Evolutionary conservation across 2,797 vertebrate genomes (phyloP), one percentile per base, ranked within the genome.

Genomic region (Hydrocynus forskahlii): DNA sequence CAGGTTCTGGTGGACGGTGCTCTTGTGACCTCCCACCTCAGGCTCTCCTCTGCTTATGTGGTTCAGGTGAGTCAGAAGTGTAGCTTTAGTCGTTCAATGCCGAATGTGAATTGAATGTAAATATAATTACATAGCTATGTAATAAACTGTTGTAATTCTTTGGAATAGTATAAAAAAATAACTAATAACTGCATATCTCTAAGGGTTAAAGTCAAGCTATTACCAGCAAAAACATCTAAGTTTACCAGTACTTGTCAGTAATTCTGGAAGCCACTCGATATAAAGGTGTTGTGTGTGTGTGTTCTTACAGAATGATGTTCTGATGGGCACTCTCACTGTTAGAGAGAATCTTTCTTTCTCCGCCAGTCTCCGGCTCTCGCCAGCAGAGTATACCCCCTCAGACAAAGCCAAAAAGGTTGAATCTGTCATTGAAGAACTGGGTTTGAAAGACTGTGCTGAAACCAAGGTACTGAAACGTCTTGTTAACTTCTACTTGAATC

Each of bases 331-430:
- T 23, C 79, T 87, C 55, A 83, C 79, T 4, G 21, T 87, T 10
- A 68, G 55, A 57, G 86, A 87, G 68, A 87, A 87, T 43, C 73
- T 87, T 23, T 59, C 84, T 6, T 87, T 87, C 74, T 87, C 86
- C 21, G 86, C 86, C 29, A 85, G 79, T 55, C 84, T 85, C 16
- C 78, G 84, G 5, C 73, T 87, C 57, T 60, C 79, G 4, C 72
- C 4, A 5, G 59, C 66, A 19, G 57, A 59, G 13, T 60, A 66
- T 71, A 79, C 63, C 4, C 52, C 66, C 17, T 75, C 69, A 14
- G 76, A 87, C 71, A 87, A 85, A 76, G n/a, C 78, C 23, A 60
- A n/a, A 55, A 83, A 83, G 57, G 86, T 87, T 12, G 66, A 85
- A 7, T 79, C 78, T 1, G 79, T 87, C 43, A 82, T 87, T 17